Evolutionary conservation across 1,140 invertebrate species (phyloP), one percentile per base, ranked within the genome.

Genomic region (Anoplolepis gracilipes): DNA sequence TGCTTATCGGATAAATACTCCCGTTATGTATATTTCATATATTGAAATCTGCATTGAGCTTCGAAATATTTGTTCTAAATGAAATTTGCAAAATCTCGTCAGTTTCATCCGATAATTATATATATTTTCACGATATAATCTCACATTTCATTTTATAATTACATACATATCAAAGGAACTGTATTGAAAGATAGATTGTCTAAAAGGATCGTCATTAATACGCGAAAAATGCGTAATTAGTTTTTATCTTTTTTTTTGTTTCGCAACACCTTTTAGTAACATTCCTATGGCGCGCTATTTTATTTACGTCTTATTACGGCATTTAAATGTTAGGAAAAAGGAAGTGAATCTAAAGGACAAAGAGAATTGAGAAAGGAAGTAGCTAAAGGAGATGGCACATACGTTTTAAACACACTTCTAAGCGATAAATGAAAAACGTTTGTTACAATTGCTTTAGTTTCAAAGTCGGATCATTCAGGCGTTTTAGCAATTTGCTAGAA

Each of bases 401-500:
- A 64, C 73, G 25, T 57, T 25, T 85, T 55, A 65, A 77, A 65
- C 36, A 16, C 39, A 59, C n/a, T 75, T 79, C n/a, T 85, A 79
- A 85, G 39, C 62, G 25, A n/a, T 46, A 85, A 85, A 85, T 36
- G 75, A 79, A 62, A 85, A 42, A 79, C 49, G 53, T 25, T 59
- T 46, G 61, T 64, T 25, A 46, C 36, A 69, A 49, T 53, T 49
- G 75, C 75, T 78, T 79, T 64, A 67, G 61, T 85, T 85, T 85
- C 62, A 85, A 85, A 79, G 64, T 36, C 16, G 39, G 82, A 79
- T 62, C 53, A 78, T 78, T 85, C 75, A 79, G 53, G 62, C 75
- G 36, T 85, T 75, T 85, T 30, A 79, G 10, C 72, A 57, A 10
- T 19, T 78, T 69, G 82, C 73, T 85, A 46, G n/a, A n/a, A n/a